phyloP scores from a whole-genome alignment of 2,888 invertebrate genomes.

The Chrysomela aeneicollis region DNA sequence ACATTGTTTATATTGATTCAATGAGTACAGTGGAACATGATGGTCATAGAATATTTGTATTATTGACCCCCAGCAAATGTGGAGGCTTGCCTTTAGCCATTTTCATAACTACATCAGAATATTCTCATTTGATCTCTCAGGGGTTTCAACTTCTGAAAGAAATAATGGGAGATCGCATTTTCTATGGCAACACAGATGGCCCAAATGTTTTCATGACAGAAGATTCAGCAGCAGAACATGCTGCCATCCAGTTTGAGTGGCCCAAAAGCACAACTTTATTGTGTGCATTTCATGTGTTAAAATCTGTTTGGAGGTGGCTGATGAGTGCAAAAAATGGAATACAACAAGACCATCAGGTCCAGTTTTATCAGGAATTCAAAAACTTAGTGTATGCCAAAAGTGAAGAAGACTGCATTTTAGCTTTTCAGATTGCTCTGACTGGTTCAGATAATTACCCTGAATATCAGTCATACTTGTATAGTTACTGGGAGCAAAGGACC shows the following conservation, averaged over 20 bases:
- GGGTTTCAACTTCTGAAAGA: not conserved
- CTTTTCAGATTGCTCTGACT: not conserved
- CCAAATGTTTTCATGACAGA: not conserved
- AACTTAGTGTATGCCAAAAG: not conserved
- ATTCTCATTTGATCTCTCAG: not conserved
- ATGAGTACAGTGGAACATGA: not conserved
- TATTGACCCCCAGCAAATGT: not conserved
- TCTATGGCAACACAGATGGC: not conserved
- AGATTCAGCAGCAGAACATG: not conserved
- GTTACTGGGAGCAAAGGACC: not conserved
- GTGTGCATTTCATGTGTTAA: not conserved
- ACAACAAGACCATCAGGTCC: not conserved
- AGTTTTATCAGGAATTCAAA: not conserved
- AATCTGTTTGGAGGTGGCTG: not conserved
- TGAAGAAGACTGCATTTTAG: not conserved
- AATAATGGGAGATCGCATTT: not conserved
- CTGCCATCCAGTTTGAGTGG: not conserved
- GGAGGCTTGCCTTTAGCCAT: not conserved
- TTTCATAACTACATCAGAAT: not conserved
- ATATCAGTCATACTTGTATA: not conserved
- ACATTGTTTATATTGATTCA: slow-evolving; percentile 6
- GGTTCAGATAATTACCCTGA: not conserved
- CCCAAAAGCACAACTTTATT: not conserved
- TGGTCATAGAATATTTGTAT: not conserved
- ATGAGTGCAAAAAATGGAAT: not conserved